These are phyloP conservation scores for Mycalesis mineus DNA, from an alignment of 2,888 invertebrate species.

Conservation along the genomic window DNA sequence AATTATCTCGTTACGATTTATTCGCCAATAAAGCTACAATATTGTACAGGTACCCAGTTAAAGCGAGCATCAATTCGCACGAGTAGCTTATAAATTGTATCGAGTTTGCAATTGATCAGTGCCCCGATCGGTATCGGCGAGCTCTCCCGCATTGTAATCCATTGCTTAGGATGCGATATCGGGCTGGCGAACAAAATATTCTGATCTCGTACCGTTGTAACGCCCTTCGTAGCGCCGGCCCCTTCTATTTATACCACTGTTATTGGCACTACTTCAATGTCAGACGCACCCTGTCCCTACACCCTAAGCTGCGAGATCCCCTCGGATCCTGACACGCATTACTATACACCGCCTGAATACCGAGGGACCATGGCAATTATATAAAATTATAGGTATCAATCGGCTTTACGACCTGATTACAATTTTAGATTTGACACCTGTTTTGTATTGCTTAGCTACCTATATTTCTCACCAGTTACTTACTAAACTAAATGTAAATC, in stretches of 20 bases:
- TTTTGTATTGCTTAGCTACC: neutral
- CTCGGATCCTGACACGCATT: slow-evolving; percentile 64
- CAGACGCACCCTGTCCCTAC: slow-evolving; percentile 76
- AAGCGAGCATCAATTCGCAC: slow-evolving; percentile 38
- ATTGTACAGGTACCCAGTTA: slow-evolving; percentile 17
- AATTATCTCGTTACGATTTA: slow-evolving; percentile 11
- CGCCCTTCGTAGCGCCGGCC: slow-evolving; percentile 67
- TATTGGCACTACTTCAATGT: slow-evolving; percentile 80
- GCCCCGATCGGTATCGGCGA: slow-evolving; percentile 54
- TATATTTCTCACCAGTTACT: no score
- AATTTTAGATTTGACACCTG: slow-evolving; percentile 64
- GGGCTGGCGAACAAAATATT: slow-evolving; percentile 69
- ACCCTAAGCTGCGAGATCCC: slow-evolving; percentile 57
- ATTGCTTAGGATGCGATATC: slow-evolving; percentile 65
- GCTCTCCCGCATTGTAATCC: slow-evolving; percentile 74
- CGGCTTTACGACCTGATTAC: slow-evolving; percentile 67
- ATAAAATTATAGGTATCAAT: slow-evolving; percentile 71
- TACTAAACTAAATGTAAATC: no score
- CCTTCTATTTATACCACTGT: slow-evolving; percentile 77
- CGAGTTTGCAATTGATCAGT: slow-evolving; percentile 62
- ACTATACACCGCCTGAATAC: slow-evolving; percentile 67
- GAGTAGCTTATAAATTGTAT: slow-evolving; percentile 52
- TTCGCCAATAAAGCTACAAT: slow-evolving; percentile 15
- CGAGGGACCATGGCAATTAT: slow-evolving; percentile 48
- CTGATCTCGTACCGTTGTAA: slow-evolving; percentile 75